Base-by-base conservation (phyloP, 2,797 vertebrate genomes). In the Paramormyrops hopkinsi region DNA sequence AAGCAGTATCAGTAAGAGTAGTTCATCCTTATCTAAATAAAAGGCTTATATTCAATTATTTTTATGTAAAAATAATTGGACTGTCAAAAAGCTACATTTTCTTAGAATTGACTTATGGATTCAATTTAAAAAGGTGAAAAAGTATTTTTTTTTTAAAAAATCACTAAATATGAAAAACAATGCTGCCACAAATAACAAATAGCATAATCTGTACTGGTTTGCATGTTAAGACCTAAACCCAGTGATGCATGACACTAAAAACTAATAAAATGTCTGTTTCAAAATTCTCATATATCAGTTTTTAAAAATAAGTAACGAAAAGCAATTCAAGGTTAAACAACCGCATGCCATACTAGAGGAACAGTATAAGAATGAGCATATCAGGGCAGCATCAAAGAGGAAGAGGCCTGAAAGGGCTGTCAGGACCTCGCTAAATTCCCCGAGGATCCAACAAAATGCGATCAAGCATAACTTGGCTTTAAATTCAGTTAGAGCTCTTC, bases 341-440 rank as follows among this genome's bases (percentile, higher is more conserved):
- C n/a, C 2, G 0, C 59, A 22, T 22, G 25, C 6, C 11, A 69
- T 22, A 88, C 59, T 6, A 22, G 22, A 65, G 59, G 85, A 88
- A 85, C 41, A 2, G 6, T 50, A 46, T 88, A 62, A 91, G 89
- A 91, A 91, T 89, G 33, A 4, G 25, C 8, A 56, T 44, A 37
- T 56, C 17, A 87, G 86, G 14, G 37, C 17, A 87, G 51, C n/a
- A 33, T 19, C 54, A 62, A 41, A 37, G 29, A 17, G 7, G 29
- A 56, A 51, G 22, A 62, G 22, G 22, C 22, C 9, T 54, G 86
- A 87, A 53, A 54, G 11, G 9, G 37, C 3, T 25, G 41, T 83
- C 79, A 50, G 79, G 29, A 50, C 79, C 33, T 25, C n/a, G 44
- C n/a, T 4, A 83, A 83, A 83, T 83, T 83, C 79, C 46, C 17